These are phyloP conservation scores for Turritopsis rubra DNA, from an alignment of 30 jellyfish, hydroid and myxozoan genomes.

Conservation along the genomic window DNA sequence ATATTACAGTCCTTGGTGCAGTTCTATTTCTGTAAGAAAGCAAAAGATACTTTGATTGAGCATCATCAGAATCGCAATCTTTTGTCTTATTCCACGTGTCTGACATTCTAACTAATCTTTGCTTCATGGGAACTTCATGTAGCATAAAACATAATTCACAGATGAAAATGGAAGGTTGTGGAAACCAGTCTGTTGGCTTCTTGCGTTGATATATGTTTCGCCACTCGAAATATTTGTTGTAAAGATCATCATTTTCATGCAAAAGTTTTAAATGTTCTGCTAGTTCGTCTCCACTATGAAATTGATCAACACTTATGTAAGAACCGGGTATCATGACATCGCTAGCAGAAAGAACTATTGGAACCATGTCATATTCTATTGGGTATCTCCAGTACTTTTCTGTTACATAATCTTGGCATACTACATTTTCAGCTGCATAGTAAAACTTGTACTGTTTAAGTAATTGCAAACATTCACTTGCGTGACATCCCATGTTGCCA, in stretches of 20 bases:
- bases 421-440: conserved; percentile 59
- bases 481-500: conserved; percentile 49
- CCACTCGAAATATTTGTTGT: conserved; percentile 69
- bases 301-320: conserved; percentile 53
- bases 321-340: conserved; percentile 51
- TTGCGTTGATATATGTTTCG: conserved; percentile 34
- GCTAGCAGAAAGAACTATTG: conserved; percentile 54
- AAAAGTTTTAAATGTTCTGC: conserved; percentile 41
- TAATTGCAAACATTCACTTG: conserved; percentile 37
- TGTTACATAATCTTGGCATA: conserved; percentile 80
- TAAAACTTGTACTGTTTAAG: conserved; percentile 50
- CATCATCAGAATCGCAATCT: background rate
- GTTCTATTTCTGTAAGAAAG: background rate
- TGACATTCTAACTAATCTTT: conserved; percentile 1
- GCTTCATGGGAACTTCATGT: conserved; percentile 24
- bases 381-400: conserved; percentile 79
- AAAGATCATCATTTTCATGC: conserved; percentile 54
- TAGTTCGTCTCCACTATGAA: conserved; percentile 29
- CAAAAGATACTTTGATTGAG: background rate
- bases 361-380: conserved; percentile 49
- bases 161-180: conserved; percentile 10
- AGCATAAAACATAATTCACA: conserved; percentile 57
- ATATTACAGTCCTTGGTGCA: background rate
- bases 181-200: conserved; percentile 32
- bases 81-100: background rate